Conservation (phyloP, 1,140 invertebrate species). For the Saccostrea cuccullata region DNA sequence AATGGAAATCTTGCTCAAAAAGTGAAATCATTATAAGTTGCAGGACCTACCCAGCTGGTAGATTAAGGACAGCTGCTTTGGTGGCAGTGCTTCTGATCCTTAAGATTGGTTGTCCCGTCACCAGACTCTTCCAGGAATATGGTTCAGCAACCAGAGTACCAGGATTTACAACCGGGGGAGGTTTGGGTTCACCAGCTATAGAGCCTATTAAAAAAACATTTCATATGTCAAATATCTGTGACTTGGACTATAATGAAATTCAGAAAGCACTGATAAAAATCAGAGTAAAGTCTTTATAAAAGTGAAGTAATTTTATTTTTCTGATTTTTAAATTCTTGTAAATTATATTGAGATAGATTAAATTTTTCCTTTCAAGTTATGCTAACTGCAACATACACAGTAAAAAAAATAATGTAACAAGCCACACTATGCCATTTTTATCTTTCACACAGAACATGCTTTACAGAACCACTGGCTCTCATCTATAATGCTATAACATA, state of each 20-base stretch:
- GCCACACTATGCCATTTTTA: neutral
- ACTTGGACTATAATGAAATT: neutral
- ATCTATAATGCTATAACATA: neutral
- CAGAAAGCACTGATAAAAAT: neutral
- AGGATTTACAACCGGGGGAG: slow-evolving; percentile 65
- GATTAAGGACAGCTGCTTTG: slow-evolving; percentile 71
- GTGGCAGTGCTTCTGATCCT: slow-evolving; percentile 74
- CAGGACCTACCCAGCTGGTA: no score
- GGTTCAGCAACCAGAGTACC: slow-evolving; percentile 76
- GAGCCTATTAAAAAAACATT: slow-evolving; percentile 58
- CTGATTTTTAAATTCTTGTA: neutral
- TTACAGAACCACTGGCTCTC: neutral
- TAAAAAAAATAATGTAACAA: neutral
- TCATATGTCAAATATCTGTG: neutral
- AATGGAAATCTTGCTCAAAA: no score
- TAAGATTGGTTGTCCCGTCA: slow-evolving; percentile 77
- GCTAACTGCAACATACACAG: no score
- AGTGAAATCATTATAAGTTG: no score
- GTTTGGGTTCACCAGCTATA: slow-evolving; percentile 54
- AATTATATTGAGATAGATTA: neutral
- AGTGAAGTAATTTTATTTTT: neutral
- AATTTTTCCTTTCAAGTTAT: no score
- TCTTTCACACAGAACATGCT: neutral
- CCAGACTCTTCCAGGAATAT: slow-evolving; percentile 78
- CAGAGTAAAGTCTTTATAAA: neutral